These are phyloP conservation scores for Gobio gobio DNA, from an alignment of 2,113 vertebrate species.

Conservation along the genomic window DNA sequence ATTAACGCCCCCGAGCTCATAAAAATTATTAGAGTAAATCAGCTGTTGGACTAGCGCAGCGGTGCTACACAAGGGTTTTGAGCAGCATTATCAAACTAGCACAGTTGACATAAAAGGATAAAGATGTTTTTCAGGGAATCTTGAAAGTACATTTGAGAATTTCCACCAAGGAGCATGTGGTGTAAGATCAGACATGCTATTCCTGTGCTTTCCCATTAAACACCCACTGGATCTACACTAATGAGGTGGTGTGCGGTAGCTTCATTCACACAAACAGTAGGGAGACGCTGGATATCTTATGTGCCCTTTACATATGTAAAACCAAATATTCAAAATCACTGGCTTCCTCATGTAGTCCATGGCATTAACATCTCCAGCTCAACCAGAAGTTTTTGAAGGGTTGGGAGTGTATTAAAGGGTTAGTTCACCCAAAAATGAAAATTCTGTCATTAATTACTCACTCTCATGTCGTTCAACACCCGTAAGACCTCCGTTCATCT, in stretches of 20 bases:
- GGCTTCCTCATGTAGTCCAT: background rate
- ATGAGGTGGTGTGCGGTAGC: conserved; percentile 32
- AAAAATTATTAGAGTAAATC: conserved; percentile 16
- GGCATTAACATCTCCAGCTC: background rate
- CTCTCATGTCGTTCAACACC: too few relatives aligned
- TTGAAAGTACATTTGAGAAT: conserved; percentile 12
- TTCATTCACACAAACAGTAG: background rate
- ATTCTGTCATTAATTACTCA: too few relatives aligned
- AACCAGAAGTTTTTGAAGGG: background rate
- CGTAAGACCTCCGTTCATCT: too few relatives aligned
- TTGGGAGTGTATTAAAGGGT: background rate
- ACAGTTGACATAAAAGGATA: conserved; percentile 19
- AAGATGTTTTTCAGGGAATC: conserved; percentile 13
- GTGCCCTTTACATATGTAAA: conserved; percentile 10
- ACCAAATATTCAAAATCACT: background rate
- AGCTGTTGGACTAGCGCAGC: background rate
- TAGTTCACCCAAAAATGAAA: too few relatives aligned
- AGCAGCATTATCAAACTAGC: background rate
- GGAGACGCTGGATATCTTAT: conserved; percentile 1
- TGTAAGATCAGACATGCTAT: conserved; percentile 15
- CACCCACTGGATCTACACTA: conserved; percentile 24
- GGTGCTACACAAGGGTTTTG: background rate
- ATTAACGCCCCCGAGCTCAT: conserved; percentile 33
- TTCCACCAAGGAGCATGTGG: conserved; percentile 16
- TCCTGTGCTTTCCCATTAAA: conserved; percentile 27